Evolutionary conservation across 2,888 invertebrate genomes (phyloP), one percentile per base, ranked within the genome.

Genomic region (Drosophila merina): DNA sequence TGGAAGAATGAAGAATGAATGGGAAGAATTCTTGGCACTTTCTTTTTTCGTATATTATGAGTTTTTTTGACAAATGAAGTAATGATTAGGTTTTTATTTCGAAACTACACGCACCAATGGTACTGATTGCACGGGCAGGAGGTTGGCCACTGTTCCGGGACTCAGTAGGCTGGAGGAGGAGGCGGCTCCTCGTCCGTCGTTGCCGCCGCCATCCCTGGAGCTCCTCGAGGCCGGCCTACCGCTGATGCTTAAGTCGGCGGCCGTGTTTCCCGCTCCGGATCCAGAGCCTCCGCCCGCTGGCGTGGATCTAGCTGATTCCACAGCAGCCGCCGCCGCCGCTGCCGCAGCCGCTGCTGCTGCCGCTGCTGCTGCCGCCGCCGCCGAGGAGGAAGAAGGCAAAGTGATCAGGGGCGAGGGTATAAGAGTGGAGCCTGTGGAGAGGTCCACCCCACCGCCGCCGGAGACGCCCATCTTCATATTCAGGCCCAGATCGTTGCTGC

Each of bases 101-200:
- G 28, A 5, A 28, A 28, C 5, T 5, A 28, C 28, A 83, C 94
- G 94, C 92, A 97, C 97, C 94, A 97, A 94, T 91, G 97, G 97
- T 92, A 96, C 96, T 94, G 96, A 95, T 92, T 97, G 97, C 86
- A 96, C 96, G 66, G 97, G 97, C 64, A 96, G 96, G 89, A 97
- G 93, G 74, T 96, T 96, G 49, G 83, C 84, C 57, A 86, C 79
- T 25, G 80, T 77, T 50, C 73, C 88, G 79, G 76, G 91, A 78
- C 90, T 91, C 58, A 89, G 72, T 28, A 83, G 77, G 56, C 83
- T 79, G 48, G 76, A 83, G 42, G 86, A 76, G 40, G 77, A 84
- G 31, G 84, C 81, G 62, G 84, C 81, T 36, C 66, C 84, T 1
- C 68, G 30, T 10, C 74, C 76, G 57, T 86, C 86, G 12, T 78